These are phyloP conservation scores for Epiblema foenella DNA, from an alignment of 2,888 invertebrate species.

Conservation along the genomic window DNA sequence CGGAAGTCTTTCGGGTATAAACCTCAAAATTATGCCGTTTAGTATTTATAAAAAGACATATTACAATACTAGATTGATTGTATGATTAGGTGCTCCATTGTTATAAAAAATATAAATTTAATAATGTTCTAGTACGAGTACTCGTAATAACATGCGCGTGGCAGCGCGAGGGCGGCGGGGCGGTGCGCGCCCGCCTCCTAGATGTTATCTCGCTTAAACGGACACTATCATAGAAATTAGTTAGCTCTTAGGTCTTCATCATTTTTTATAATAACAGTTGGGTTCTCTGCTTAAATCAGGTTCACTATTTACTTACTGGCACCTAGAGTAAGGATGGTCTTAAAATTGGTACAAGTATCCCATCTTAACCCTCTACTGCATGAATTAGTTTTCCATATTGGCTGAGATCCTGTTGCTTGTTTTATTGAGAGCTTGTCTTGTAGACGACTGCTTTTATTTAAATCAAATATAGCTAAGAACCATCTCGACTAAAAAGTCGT, in stretches of 20 bases:
- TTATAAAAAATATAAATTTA: neutral
- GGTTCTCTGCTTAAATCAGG: neutral
- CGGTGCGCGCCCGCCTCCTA: slow-evolving; percentile 34
- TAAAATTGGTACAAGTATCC: no score
- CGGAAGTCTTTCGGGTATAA: no score
- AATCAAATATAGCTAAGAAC: no score
- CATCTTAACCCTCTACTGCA: no score
- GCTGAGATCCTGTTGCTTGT: no score
- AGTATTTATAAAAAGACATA: neutral
- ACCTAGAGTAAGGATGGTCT: neutral
- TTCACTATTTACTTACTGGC: neutral
- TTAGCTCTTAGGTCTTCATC: neutral
- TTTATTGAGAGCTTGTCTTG: no score
- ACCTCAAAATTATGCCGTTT: neutral
- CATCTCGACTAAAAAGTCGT: no score
- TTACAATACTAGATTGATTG: neutral
- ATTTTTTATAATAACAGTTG: slow-evolving; percentile 5
- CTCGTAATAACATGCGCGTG: neutral
- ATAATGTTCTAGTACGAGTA: slow-evolving; percentile 13
- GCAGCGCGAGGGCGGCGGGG: slow-evolving; percentile 24
- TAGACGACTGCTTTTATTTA: no score
- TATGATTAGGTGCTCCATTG: no score
- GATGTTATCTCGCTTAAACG: slow-evolving; percentile 37
- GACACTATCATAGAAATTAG: slow-evolving; percentile 29
- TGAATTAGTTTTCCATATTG: no score